phyloP scores from a whole-genome alignment of 37 sponge, comb jelly and placozoan genomes.

The Cladorhizidae sp. region DNA sequence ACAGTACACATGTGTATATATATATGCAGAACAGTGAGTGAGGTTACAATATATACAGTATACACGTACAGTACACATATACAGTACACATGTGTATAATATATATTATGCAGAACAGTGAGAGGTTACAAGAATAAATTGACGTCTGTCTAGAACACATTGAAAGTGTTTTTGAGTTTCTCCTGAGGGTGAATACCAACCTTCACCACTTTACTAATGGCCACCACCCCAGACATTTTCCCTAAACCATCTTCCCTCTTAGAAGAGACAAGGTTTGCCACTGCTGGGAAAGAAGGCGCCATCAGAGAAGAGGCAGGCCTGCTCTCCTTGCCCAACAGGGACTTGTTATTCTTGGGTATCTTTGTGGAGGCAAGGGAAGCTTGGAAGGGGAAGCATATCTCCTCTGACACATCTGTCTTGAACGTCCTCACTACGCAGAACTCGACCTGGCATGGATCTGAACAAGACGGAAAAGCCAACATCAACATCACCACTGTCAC shows the following conservation, averaged over 20 bases:
- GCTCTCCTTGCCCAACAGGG: neutral
- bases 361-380: neutral
- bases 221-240: conserved; percentile 13
- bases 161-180: conserved; percentile 21
- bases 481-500: no score
- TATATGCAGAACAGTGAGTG: no score
- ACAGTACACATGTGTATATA: no score
- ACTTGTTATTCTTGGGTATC: no score
- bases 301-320: no score
- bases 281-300: neutral
- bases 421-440: conserved; percentile 42
- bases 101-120: no score
- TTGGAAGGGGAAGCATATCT: conserved; percentile 16
- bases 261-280: conserved; percentile 19
- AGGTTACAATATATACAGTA: no score
- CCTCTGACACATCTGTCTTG: conserved; percentile 30
- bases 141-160: conserved; percentile 18
- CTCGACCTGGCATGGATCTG: conserved; percentile 69
- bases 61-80: no score
- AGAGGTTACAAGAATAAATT: no score
- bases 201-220: conserved; percentile 34
- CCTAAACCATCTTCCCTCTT: conserved; percentile 37
- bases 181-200: conserved; percentile 52
- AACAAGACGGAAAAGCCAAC: neutral
- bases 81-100: no score